A percentile compares a stretch with the other conserved stretches of the same genome.
These are phyloP conservation scores for Plutella xylostella DNA, from an alignment of 2,888 invertebrate species.

Conservation along the genomic window DNA sequence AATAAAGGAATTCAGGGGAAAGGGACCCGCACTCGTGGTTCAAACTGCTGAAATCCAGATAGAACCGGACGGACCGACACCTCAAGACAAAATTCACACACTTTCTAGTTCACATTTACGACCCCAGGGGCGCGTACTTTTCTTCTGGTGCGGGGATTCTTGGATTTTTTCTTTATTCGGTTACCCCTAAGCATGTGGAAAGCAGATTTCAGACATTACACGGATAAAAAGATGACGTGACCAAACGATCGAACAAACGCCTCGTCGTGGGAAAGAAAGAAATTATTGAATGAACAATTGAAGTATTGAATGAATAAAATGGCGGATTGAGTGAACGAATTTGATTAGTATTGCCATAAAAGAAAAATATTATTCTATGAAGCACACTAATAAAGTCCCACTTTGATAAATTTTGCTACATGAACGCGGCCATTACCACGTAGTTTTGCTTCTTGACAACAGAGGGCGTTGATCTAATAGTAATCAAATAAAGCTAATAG, in stretches of 20 bases:
- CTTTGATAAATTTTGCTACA: too few relatives aligned
- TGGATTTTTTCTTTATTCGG: conserved; percentile 57
- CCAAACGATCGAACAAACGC: conserved; percentile 60
- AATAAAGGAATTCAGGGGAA: conserved; percentile 37
- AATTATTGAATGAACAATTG: conserved; percentile 39
- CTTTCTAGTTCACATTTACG: conserved; percentile 60
- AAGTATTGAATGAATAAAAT: conserved; percentile 1
- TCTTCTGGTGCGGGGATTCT: conserved; percentile 61
- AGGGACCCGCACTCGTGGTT: conserved; percentile 44
- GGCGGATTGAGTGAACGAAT: too few relatives aligned
- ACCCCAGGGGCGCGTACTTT: conserved; percentile 43
- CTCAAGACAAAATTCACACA: conserved; percentile 45
- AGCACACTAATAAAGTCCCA: too few relatives aligned
- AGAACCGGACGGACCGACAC: conserved; percentile 59
- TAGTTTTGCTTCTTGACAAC: too few relatives aligned
- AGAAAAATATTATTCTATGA: too few relatives aligned
- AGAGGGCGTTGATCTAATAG: too few relatives aligned
- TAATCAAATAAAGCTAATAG: too few relatives aligned
- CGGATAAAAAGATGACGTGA: conserved; percentile 59
- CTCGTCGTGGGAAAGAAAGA: conserved; percentile 43
- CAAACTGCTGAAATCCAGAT: conserved; percentile 61
- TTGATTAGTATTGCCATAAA: too few relatives aligned
- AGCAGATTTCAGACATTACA: conserved; percentile 57
- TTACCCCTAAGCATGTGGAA: conserved; percentile 66
- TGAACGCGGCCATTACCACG: too few relatives aligned